phyloP scores from a whole-genome alignment of 2,113 vertebrate species.

The Toxotes chatareus region DNA sequence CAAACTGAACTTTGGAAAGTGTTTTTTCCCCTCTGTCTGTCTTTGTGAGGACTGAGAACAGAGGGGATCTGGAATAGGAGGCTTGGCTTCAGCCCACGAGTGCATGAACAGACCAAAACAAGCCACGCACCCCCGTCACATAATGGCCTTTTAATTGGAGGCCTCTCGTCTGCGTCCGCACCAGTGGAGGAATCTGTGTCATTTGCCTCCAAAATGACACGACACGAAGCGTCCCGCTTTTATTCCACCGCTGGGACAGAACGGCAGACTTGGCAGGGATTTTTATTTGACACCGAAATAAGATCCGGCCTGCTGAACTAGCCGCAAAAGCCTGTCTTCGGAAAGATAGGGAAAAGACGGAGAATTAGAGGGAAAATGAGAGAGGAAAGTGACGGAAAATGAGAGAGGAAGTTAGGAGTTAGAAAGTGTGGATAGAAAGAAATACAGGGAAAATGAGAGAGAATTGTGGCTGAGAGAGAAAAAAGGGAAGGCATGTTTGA shows the following conservation, averaged over 20 bases:
- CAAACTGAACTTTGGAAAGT: constrained; percentile 11
- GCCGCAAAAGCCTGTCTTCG: constrained; percentile 50
- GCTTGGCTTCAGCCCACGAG: constrained; percentile 24
- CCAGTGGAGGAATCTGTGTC: constrained; percentile 65
- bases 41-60: constrained; percentile 5
- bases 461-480: constrained; percentile 21
- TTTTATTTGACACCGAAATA: constrained; percentile 68
- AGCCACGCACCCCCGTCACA: constrained; percentile 8
- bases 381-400: constrained; percentile 23
- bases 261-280: constrained; percentile 52
- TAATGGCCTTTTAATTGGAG: constrained; percentile 72
- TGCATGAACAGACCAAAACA: constrained; percentile 57
- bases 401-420: constrained; percentile 26
- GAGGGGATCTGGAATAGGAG: constrained; percentile 20
- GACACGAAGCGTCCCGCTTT: constrained; percentile 53
- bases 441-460: constrained; percentile 6
- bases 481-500: constrained; percentile 52
- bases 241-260: constrained; percentile 59
- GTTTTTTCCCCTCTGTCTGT: background rate
- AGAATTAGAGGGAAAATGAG: constrained; percentile 51
- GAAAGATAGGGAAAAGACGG: constrained; percentile 48
- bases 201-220: constrained; percentile 61
- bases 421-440: background rate
- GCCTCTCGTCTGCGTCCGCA: constrained; percentile 42
- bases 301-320: constrained; percentile 40